A percentile compares a stretch with the other conserved stretches of the same genome.
Conservation (phyloP, 2,888 invertebrate genomes). For the Leptopilina syphax region DNA sequence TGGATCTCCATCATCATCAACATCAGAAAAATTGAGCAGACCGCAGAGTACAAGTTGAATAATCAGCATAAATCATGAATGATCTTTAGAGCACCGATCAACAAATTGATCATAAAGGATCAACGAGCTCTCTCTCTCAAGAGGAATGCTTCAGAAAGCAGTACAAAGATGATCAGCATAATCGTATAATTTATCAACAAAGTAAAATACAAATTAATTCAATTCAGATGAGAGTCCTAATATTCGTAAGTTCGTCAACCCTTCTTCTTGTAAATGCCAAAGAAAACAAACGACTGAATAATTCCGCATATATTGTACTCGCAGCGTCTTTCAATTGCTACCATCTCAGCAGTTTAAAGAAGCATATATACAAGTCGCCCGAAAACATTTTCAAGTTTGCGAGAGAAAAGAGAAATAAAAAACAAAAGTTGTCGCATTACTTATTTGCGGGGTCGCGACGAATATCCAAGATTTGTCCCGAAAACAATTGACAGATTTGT, state of each 20-base stretch:
- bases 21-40: too few species aligned
- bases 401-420: not conserved
- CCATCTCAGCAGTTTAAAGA: slow-evolving; percentile 11
- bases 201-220: slow-evolving; percentile 10
- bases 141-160: not conserved
- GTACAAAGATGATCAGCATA: not conserved
- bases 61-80: too few species aligned
- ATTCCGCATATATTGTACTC: not conserved
- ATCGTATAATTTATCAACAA: slow-evolving; percentile 1
- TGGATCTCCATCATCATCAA: too few species aligned
- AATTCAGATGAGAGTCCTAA: not conserved
- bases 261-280: slow-evolving; percentile 8
- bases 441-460: slow-evolving; percentile 30
- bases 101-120: too few species aligned
- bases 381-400: slow-evolving; percentile 20
- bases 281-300: slow-evolving; percentile 9
- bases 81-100: too few species aligned
- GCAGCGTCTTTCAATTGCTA: not conserved
- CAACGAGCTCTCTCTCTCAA: too few species aligned
- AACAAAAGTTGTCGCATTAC: too few species aligned
- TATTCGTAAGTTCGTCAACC: slow-evolving; percentile 5
- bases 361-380: not conserved
- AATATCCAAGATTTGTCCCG: slow-evolving; percentile 71
- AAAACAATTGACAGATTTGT: slow-evolving; percentile 76
- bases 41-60: too few species aligned